Percentiles rank a stretch among this genome's conserved stretches.
Conservation (phyloP, 1,140 invertebrate species). For the Halyomorpha halys region DNA sequence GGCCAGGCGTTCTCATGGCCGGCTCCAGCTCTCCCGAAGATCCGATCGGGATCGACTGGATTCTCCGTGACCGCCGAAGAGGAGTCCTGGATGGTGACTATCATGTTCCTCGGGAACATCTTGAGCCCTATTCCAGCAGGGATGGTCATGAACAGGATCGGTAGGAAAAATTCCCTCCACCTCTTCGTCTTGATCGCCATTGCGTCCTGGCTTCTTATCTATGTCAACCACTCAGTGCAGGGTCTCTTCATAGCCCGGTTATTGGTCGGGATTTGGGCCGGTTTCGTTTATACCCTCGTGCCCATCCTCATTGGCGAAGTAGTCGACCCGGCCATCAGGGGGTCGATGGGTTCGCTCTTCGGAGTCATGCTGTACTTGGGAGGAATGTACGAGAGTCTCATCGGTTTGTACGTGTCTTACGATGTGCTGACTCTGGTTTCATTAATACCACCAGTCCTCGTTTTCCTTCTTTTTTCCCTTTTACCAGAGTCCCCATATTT, state of each 20-base stretch:
- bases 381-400: slow-evolving; percentile 57
- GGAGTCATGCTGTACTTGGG: slow-evolving; percentile 67
- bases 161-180: slow-evolving; percentile 57
- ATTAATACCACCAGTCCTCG: slow-evolving; percentile 46
- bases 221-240: neutral
- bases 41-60: slow-evolving; percentile 12
- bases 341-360: slow-evolving; percentile 53
- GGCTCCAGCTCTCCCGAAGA: slow-evolving; percentile 20
- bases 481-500: slow-evolving; percentile 77
- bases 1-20: slow-evolving; percentile 23
- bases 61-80: slow-evolving; percentile 14
- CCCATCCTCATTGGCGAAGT: slow-evolving; percentile 53
- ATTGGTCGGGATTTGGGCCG: slow-evolving; percentile 50
- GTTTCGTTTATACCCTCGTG: slow-evolving; percentile 60
- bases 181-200: slow-evolving; percentile 47
- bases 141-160: slow-evolving; percentile 56
- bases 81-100: slow-evolving; percentile 24
- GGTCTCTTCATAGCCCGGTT: slow-evolving; percentile 26
- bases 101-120: slow-evolving; percentile 29
- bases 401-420: slow-evolving; percentile 64
- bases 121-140: slow-evolving; percentile 31
- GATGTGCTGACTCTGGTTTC: slow-evolving; percentile 51
- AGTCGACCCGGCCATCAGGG: slow-evolving; percentile 29
- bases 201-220: slow-evolving; percentile 43
- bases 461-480: slow-evolving; percentile 53